Evolutionary conservation across 1,140 invertebrate species (phyloP), one percentile per base, ranked within the genome.

Genomic region (Pogonus chalceus): DNA sequence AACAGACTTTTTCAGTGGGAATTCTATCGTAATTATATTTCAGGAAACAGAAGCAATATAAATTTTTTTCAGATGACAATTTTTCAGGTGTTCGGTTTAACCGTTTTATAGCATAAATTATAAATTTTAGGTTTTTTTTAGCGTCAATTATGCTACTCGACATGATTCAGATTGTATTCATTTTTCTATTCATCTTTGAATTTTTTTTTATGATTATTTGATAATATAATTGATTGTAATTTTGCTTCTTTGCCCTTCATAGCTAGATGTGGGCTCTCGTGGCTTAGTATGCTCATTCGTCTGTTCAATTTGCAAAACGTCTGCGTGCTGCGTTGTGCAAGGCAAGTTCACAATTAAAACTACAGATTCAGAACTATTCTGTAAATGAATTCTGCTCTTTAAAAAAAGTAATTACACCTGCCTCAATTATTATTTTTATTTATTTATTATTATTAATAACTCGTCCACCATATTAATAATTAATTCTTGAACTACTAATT

Each of bases 81-180:
- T 54, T 54, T 54, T 48, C 52, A 54, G 52, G 39, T 54, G 39
- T 54, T 54, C 23, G 14, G n/a, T 48, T 54, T 54, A 48, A 18
- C 22, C 20, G 12, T 39, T 53, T 53, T 51, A 51, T 24, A 53
- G 55, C 2, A 23, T n/a, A n/a, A n/a, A n/a, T n/a, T 47, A 18
- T 50, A 56, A 46, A 26, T 47, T 51, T 20, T 39, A 54, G 55
- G 22, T 50, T 14, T 31, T n/a, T n/a, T n/a, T 31, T 53, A 56
- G 55, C 56, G 49, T 56, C 55, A 54, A 49, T 56, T 58, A 58
- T 48, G 55, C 31, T 2, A 24, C 18, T 39, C 48, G 49, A 35
- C 53, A 20, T 46, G 23, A 18, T 51, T n/a, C 20, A 14, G 20
- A 39, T 51, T 22, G 14, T 26, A 26, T 35, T 23, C 18, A 7